These are phyloP conservation scores for Ctena decussata DNA, from an alignment of 2,888 invertebrate genomes.

Conservation along the genomic window DNA sequence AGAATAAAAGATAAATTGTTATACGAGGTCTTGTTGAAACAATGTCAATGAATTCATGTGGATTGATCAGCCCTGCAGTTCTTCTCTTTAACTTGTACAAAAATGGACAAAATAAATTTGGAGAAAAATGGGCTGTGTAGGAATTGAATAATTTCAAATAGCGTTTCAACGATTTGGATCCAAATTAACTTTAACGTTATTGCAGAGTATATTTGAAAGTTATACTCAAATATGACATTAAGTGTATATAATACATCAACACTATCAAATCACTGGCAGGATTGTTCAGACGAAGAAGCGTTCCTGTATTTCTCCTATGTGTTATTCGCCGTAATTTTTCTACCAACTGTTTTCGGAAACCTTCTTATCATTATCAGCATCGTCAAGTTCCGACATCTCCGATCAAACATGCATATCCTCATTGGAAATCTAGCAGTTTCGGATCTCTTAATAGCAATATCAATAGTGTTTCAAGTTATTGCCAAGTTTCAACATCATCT, in stretches of 20 bases:
- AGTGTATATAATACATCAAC: background rate
- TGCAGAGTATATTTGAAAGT: too few species aligned
- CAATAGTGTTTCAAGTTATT: conserved; percentile 42
- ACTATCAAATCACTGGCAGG: conserved; percentile 14
- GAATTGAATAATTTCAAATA: too few species aligned
- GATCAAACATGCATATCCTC: conserved; percentile 54
- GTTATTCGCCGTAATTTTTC: conserved; percentile 46
- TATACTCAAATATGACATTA: background rate
- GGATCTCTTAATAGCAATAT: conserved; percentile 49
- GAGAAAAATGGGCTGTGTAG: too few species aligned
- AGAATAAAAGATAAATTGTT: too few species aligned
- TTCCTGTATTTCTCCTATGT: conserved; percentile 51
- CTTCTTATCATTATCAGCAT: conserved; percentile 44
- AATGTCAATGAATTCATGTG: too few species aligned
- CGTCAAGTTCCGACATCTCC: conserved; percentile 41
- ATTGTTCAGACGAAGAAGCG: conserved; percentile 45
- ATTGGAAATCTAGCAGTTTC: conserved; percentile 58
- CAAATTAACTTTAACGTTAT: too few species aligned
- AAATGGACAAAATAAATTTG: too few species aligned
- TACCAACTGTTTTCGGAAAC: conserved; percentile 59
- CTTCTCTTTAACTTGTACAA: too few species aligned
- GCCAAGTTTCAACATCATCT: conserved; percentile 28
- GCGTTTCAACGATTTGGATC: too few species aligned
- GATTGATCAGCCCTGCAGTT: too few species aligned
- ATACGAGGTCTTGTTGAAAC: too few species aligned